phyloP scores from a whole-genome alignment of 2,888 invertebrate species.

The Synanthedon myopaeformis region DNA sequence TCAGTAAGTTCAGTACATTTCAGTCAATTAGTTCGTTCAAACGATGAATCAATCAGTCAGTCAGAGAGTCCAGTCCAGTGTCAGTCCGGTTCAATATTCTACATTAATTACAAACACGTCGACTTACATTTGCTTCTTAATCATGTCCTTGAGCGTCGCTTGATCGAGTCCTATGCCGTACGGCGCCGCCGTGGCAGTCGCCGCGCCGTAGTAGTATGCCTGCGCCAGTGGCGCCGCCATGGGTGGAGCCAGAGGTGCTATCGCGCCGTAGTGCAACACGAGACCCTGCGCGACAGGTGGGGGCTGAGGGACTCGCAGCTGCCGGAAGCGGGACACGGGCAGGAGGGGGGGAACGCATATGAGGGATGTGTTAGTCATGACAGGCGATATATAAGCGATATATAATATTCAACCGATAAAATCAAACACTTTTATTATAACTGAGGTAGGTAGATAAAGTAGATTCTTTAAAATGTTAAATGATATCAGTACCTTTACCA shows the following conservation, averaged over 20 bases:
- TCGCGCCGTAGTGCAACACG: slow-evolving; percentile 46
- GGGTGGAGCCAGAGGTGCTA: slow-evolving; percentile 25
- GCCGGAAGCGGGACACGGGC: slow-evolving; percentile 10
- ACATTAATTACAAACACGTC: too few species aligned
- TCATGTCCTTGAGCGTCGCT: slow-evolving; percentile 80
- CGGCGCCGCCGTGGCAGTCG: slow-evolving; percentile 43
- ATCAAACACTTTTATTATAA: too few species aligned
- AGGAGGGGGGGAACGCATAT: slow-evolving; percentile 1
- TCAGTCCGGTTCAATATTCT: too few species aligned
- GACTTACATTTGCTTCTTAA: slow-evolving; percentile 92
- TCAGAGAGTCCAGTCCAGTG: too few species aligned
- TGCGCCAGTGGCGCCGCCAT: slow-evolving; percentile 48
- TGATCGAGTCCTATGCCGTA: slow-evolving; percentile 71
- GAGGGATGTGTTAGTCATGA: background rate
- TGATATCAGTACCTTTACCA: too few species aligned
- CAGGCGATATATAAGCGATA: background rate
- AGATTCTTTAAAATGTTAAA: too few species aligned
- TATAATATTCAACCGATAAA: too few species aligned
- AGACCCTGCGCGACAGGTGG: slow-evolving; percentile 6
- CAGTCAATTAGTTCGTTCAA: too few species aligned
- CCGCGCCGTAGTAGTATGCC: slow-evolving; percentile 74
- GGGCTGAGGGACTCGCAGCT: slow-evolving; percentile 42
- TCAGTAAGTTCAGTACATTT: too few species aligned
- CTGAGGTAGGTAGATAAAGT: too few species aligned
- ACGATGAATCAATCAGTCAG: too few species aligned